Evolutionary conservation across 2,113 vertebrate genomes (phyloP).

Genomic region (Danionella cerebrum): DNA sequence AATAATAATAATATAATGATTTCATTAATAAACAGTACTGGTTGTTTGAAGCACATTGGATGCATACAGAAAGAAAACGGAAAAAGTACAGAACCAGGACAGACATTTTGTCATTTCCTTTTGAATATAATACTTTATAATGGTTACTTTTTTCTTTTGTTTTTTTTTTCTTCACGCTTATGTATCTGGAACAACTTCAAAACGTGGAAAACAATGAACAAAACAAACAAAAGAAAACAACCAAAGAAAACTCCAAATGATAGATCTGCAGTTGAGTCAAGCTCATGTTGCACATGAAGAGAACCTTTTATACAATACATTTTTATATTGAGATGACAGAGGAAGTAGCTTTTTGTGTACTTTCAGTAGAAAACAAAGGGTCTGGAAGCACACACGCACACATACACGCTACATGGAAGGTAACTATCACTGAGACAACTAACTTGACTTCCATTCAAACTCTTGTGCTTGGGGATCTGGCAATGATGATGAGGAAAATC

Average conservation of each 20-base stretch:
- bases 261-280: constrained; percentile 50
- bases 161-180: constrained; percentile 39
- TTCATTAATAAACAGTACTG: constrained; percentile 65
- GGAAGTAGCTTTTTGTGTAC: constrained; percentile 49
- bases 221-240: constrained; percentile 39
- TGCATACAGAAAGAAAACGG: constrained; percentile 58
- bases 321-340: constrained; percentile 47
- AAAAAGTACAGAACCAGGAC: constrained; percentile 48
- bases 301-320: constrained; percentile 51
- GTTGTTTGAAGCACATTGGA: constrained; percentile 63
- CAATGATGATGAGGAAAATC: constrained; percentile 17
- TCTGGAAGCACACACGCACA: constrained; percentile 23
- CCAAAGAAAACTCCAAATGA: constrained; percentile 27
- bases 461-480: constrained; percentile 44
- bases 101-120: constrained; percentile 47
- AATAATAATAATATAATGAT: constrained; percentile 61
- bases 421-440: constrained; percentile 38
- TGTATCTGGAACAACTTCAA: constrained; percentile 49
- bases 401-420: constrained; percentile 21
- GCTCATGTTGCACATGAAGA: constrained; percentile 56
- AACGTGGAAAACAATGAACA: constrained; percentile 40
- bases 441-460: constrained; percentile 41
- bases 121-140: constrained; percentile 46
- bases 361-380: constrained; percentile 57
- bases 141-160: constrained; percentile 35